Evolutionary conservation across 1,140 invertebrate species (phyloP), one percentile per base, ranked within the genome.

Genomic region (Drosophila ohnishii): DNA sequence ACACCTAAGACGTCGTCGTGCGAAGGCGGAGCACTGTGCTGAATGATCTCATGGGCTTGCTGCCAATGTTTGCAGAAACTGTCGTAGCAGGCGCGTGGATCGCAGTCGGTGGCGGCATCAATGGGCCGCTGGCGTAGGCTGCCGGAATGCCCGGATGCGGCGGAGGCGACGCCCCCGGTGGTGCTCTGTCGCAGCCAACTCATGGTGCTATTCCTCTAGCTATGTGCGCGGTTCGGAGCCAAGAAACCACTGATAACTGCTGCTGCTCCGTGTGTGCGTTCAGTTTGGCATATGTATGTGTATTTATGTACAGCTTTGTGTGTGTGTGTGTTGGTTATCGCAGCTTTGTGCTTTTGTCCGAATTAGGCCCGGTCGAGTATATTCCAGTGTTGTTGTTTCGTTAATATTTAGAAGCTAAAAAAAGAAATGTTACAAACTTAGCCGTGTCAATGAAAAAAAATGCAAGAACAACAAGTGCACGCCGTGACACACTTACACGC

Each of bases 1-100:
- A 99, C 97, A 19, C 95, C 95, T 22, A 97, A 93, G 1, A 98
- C 95, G 92, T 98, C 97, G 92, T 98, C 96, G 70, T 95, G 94
- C 65, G 92, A 93, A 35, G 94, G 93, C 76, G 92, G 90, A 22
- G 94, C 95, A 28, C 63, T 76, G 65, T 94, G 94, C 59, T 94
- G 92, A 72, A 98, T 97, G 57, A 98, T 97, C 77, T 96, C 95
- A 77, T 95, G 92, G 10, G 96, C 96, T 90, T 98, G 97, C 88
- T 97, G 95, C 97, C 98, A 99, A 91, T 99, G 98, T 92, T 97
- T 97, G 80, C 96, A 95, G 92, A 99, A 99, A 81, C 97, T 97
- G 87, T 97, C 97, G 85, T 97, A 97, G 90, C 96, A 97, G 10
- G 96, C 96, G 34, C 95, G 94, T 0, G 96, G 95, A 93, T 97